Evolutionary conservation across 2,113 vertebrate species (phyloP), one percentile per base, ranked within the genome.

Genomic region (Fukomys damarensis): DNA sequence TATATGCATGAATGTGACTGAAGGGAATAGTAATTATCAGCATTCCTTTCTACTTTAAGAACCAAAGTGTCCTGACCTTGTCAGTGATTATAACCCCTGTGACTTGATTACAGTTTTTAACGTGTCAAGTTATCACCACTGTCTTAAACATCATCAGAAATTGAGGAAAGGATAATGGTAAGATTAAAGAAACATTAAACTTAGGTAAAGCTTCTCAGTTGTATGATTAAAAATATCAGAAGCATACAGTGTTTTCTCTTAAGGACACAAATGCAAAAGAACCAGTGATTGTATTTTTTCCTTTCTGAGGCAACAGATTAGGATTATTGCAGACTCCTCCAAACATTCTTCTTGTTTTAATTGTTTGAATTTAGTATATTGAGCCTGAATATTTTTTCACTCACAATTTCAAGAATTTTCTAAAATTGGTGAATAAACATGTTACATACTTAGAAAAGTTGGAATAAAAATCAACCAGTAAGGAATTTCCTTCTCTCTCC

Each of bases 71-170:
- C 35, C 56, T 91, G 49, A 90, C 82, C 82, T 97, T 95, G 65
- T 91, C 17, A 16, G 70, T 96, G 72, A 94, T 83, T 79, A 17
- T 74, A 96, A 65, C 91, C 54, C 63, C 74, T 83, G 12, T 87
- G 82, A 61, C 77, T 87, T 93, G 74, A 89, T 94, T 91, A 66
- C 10, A 80, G 80, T 82, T 85, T 97, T 95, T 76, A 94, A 87
- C 22, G 85, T 91, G 43, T 88, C 84, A 95, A 38, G 46, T 76
- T 61, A 91, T 93, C 66, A 86, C 49, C 68, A 79, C 0, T 74
- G 1, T 86, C 63, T 88, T 95, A 92, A 96, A 70, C 52, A 92
- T 85, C 54, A 91, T 19, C 17, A 11, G 49, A 77, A 90, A 65
- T 54, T 87, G 1, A 28, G 96, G 72, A 82, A 93, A 89, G 32